A percentile compares a stretch with the other conserved stretches of the same genome.
Conservation (phyloP, 2,113 vertebrate species). For the Sander vitreus region DNA sequence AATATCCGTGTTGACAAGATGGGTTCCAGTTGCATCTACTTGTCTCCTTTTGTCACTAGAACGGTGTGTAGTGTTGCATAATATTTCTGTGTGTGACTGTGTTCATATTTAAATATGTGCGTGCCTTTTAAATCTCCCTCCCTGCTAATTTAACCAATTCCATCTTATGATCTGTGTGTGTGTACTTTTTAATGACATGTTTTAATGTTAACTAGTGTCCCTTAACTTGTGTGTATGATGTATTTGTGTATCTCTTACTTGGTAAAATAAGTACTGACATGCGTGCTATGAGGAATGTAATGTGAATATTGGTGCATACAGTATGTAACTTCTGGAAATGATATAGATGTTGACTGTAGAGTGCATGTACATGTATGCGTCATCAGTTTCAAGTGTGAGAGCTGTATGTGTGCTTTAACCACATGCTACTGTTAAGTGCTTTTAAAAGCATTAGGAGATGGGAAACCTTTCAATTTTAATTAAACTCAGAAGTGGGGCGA, state of each 20-base stretch:
- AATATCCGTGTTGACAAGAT: slow-evolving; percentile 44
- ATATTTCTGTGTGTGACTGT: neutral
- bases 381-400: slow-evolving; percentile 4
- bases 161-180: neutral
- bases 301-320: neutral
- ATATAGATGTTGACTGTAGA: neutral
- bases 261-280: neutral
- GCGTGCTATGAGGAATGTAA: neutral
- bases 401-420: slow-evolving; percentile 20
- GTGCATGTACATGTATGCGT: neutral
- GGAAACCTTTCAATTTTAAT: slow-evolving; percentile 12
- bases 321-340: neutral
- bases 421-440: slow-evolving; percentile 12
- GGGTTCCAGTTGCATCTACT: slow-evolving; percentile 37
- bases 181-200: neutral
- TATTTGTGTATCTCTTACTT: neutral
- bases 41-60: slow-evolving; percentile 30
- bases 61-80: slow-evolving; percentile 25
- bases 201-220: neutral
- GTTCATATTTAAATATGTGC: slow-evolving; percentile 11
- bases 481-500: neutral
- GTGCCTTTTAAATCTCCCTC: neutral
- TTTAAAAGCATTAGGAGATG: slow-evolving; percentile 21
- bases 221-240: neutral
- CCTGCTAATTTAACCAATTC: neutral